Evolutionary conservation across 2,113 vertebrate species (phyloP).

Genomic region (Jacana jacana): DNA sequence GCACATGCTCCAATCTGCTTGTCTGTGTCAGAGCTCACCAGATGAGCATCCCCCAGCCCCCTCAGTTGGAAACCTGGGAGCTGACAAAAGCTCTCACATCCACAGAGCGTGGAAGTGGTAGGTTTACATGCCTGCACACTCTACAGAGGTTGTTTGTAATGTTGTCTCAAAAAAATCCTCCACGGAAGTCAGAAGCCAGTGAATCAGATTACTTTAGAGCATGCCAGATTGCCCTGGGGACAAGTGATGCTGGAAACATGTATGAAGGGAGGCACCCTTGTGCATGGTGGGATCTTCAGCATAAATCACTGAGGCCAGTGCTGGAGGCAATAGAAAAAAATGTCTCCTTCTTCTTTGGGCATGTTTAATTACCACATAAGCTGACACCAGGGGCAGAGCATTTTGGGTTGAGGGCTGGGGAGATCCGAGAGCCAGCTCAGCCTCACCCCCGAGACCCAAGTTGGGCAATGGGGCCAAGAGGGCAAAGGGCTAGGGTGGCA

Average conservation of each 20-base stretch:
- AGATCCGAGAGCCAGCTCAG: not conserved
- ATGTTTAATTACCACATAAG: not conserved
- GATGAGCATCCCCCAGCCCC: not conserved
- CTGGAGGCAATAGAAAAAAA: not conserved
- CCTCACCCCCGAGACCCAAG: not conserved
- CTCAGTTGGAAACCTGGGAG: not conserved
- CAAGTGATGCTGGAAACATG: fast-evolving
- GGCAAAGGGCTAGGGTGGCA: not conserved
- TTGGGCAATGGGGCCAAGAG: fast-evolving
- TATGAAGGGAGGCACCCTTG: fast-evolving
- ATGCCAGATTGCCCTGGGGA: not conserved
- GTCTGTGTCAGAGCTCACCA: not conserved
- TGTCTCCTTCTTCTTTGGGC: fast-evolving
- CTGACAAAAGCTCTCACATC: not conserved
- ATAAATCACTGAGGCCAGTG: not conserved
- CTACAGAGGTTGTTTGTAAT: fast-evolving
- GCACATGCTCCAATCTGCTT: fast-evolving
- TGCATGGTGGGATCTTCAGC: not conserved
- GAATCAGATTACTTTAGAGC: not conserved
- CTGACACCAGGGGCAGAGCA: not conserved
- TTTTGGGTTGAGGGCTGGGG: fast-evolving
- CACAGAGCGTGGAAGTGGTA: not conserved
- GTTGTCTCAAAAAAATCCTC: not conserved
- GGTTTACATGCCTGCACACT: not conserved
- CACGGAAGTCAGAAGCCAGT: not conserved